Percentiles rank a stretch among this genome's conserved stretches.
Evolutionary conservation across 2,888 invertebrate species (phyloP).

Genomic region (Dorcus parallelipipedus): DNA sequence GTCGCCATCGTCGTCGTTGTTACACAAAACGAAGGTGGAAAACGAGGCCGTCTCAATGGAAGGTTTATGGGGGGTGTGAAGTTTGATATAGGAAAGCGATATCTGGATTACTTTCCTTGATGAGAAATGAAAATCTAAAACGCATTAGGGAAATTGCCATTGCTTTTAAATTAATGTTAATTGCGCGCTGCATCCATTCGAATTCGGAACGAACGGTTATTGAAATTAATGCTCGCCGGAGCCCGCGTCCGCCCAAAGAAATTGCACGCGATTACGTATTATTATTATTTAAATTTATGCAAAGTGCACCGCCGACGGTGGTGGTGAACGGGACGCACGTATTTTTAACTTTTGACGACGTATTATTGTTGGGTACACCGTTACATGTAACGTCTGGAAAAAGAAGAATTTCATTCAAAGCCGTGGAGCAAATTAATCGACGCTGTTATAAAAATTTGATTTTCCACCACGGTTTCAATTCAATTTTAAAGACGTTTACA

Average conservation of each 20-base stretch:
- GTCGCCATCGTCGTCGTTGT: not conserved
- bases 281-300: slow-evolving; percentile 1
- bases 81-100: slow-evolving; percentile 48
- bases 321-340: not conserved
- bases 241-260: not conserved
- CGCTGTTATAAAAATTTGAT: too few relatives aligned
- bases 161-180: slow-evolving; percentile 50
- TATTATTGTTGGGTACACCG: too few relatives aligned
- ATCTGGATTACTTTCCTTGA: slow-evolving; percentile 49
- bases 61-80: slow-evolving; percentile 45
- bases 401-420: too few relatives aligned
- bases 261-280: not conserved
- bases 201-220: slow-evolving; percentile 43
- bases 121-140: slow-evolving; percentile 51
- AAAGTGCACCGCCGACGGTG: not conserved
- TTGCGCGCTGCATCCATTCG: slow-evolving; percentile 43
- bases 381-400: too few relatives aligned
- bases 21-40: not conserved
- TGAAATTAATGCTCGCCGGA: slow-evolving; percentile 28
- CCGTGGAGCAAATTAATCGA: too few relatives aligned
- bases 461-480: too few relatives aligned
- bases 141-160: slow-evolving; percentile 50
- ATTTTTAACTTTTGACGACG: not conserved
- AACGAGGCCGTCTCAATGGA: slow-evolving; percentile 34
- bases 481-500: too few relatives aligned